Evolutionary conservation across 1,140 invertebrate genomes (phyloP).

Genomic region (Himalopsyche phryganea): DNA sequence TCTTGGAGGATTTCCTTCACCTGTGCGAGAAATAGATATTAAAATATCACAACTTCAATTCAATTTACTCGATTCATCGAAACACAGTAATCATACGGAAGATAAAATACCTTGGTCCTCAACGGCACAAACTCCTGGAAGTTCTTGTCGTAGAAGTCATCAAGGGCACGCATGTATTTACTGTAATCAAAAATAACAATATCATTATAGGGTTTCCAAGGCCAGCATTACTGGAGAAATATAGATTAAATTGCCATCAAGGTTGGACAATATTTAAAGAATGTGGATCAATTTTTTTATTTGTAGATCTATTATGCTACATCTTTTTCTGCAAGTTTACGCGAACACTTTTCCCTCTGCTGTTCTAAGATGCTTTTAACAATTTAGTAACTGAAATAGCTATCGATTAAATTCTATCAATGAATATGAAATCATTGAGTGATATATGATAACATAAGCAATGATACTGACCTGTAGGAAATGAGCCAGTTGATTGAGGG

Average conservation of each 20-base stretch:
- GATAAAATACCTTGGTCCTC: conserved; percentile 66
- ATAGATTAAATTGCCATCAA: too few relatives aligned
- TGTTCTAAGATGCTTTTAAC: too few relatives aligned
- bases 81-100: not conserved
- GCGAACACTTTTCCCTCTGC: too few relatives aligned
- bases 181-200: conserved; percentile 61
- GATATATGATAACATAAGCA: not conserved
- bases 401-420: too few relatives aligned
- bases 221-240: too few relatives aligned
- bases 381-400: too few relatives aligned
- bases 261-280: not conserved
- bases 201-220: too few relatives aligned
- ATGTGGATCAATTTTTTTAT: not conserved
- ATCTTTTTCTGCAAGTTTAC: too few relatives aligned
- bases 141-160: conserved; percentile 99
- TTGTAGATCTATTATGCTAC: too few relatives aligned
- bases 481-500: conserved; percentile 99
- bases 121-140: conserved; percentile 97
- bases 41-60: too few relatives aligned
- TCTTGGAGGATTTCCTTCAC: conserved; percentile 98
- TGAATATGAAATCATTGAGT: too few relatives aligned
- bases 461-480: conserved; percentile 91
- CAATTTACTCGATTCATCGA: not conserved
- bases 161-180: conserved; percentile 96
- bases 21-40: conserved; percentile 32